These are phyloP conservation scores for Gambelia wislizenii DNA, from an alignment of 2,797 vertebrate species.

Conservation along the genomic window DNA sequence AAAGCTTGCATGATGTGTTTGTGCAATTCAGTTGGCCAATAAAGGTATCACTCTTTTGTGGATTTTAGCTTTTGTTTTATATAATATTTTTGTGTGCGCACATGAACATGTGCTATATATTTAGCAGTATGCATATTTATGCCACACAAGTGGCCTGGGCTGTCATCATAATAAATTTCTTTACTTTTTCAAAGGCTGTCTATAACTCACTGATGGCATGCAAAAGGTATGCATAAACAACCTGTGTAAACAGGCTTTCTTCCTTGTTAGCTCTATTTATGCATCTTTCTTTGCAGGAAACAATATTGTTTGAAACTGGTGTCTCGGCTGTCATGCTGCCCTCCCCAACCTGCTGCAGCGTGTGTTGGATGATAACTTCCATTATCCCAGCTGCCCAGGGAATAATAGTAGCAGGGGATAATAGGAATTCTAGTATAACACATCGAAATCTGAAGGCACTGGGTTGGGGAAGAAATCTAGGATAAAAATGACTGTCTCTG, in stretches of 20 bases:
- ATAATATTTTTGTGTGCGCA: slow-evolving; percentile 39
- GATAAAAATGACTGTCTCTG: too few species aligned
- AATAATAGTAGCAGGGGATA: background rate
- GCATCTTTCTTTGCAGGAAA: background rate
- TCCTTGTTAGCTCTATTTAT: slow-evolving; percentile 51
- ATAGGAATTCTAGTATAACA: background rate
- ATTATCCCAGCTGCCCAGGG: background rate
- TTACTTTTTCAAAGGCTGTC: slow-evolving; percentile 64
- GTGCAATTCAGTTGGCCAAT: too few species aligned
- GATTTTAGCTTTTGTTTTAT: too few species aligned
- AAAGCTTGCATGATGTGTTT: too few species aligned
- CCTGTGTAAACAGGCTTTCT: slow-evolving; percentile 45
- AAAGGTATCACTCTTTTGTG: too few species aligned
- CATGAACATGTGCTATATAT: slow-evolving; percentile 57
- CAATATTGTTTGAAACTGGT: slow-evolving; percentile 19
- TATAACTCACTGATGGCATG: slow-evolving; percentile 51
- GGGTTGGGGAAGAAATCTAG: background rate
- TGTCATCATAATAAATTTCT: slow-evolving; percentile 61
- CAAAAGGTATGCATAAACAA: slow-evolving; percentile 48
- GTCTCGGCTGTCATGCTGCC: background rate
- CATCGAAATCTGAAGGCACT: background rate
- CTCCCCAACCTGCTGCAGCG: background rate
- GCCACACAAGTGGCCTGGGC: slow-evolving; percentile 54
- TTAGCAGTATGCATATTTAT: slow-evolving; percentile 71
- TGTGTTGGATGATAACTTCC: background rate